A percentile compares a stretch with the other conserved stretches of the same genome.
phyloP scores from a whole-genome alignment of 2,797 vertebrate genomes.

The Chiroxiphia lanceolata region DNA sequence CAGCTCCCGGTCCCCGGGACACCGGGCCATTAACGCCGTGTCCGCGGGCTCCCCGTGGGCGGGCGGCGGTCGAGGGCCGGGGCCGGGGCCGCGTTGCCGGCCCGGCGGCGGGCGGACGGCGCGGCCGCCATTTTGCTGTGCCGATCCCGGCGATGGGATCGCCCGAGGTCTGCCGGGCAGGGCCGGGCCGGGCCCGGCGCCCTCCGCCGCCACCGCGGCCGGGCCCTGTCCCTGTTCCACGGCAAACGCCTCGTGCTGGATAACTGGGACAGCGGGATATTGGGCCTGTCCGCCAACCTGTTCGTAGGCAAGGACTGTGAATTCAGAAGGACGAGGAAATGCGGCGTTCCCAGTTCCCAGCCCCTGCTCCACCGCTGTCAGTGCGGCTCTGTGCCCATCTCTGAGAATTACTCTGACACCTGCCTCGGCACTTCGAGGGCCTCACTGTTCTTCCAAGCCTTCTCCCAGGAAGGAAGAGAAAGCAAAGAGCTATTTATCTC shows the following conservation, averaged over 20 bases:
- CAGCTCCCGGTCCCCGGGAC: neutral
- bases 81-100: neutral
- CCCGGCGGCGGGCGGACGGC: neutral
- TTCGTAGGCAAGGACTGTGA: neutral
- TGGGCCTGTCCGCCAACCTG: rapidly evolving
- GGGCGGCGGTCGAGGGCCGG: neutral
- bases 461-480: neutral
- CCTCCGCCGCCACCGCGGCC: neutral
- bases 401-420: neutral
- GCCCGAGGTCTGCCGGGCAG: neutral
- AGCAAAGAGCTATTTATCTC: too few species aligned
- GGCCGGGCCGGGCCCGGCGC: neutral
- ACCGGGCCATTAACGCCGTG: neutral
- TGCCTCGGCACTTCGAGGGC: neutral
- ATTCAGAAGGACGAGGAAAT: neutral
- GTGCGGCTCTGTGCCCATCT: rapidly evolving
- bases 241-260: neutral
- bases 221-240: neutral
- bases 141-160: neutral
- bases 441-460: neutral
- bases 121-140: constrained; percentile 23
- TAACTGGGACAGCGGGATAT: rapidly evolving
- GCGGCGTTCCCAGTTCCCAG: rapidly evolving
- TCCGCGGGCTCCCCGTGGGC: neutral
- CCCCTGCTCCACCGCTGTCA: rapidly evolving